Evolutionary conservation across 2,797 vertebrate species (phyloP), one percentile per base, ranked within the genome.

Genomic region (Onychomys leucogaster): DNA sequence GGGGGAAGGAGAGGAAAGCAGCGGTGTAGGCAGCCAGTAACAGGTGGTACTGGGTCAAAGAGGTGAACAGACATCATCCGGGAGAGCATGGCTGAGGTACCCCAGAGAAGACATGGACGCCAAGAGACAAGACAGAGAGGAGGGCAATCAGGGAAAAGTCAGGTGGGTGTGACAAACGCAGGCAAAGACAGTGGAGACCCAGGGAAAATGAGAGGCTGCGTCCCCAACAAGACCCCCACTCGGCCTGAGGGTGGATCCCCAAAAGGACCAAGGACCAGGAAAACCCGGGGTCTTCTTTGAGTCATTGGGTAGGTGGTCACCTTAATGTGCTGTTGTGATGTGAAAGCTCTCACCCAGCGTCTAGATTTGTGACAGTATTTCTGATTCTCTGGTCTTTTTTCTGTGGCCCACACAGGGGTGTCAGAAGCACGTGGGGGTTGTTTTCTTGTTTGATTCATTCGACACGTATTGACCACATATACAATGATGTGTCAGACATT

Each of bases 21-120:
- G 46, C 12, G 12, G 4, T 49, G 5, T 0, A 0, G 21, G 34
- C 63, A 25, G 91, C 29, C n/a, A 19, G 27, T 49, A 43, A 34
- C 21, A 14, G 10, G 0, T 17, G 61, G 34, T 41, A n/a, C 61
- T 6, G 37, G 27, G n/a, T 59, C 21, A 12, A 0, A 21, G 43
- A 81, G 34, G 52, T 81, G 46, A 25, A 25, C 0, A 61, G 61
- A 41, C 27, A 75, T 2, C 10, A n/a, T 3, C 7, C 10, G 16
- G 55, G 32, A 82, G 49, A 75, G 57, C 0, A 6, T 37, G 71
- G 37, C 29, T 2, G 7, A 41, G 63, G 41, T 27, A 29, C 17
- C 2, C 41, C 46, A 57, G 67, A 63, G 6, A 67, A 67, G 61
- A 27, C 4, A 23, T 8, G 41, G 61, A 73, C 14, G 34, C 17